Evolutionary conservation across 2,888 invertebrate genomes (phyloP), one percentile per base, ranked within the genome.

Genomic region (Drosophila rellima): DNA sequence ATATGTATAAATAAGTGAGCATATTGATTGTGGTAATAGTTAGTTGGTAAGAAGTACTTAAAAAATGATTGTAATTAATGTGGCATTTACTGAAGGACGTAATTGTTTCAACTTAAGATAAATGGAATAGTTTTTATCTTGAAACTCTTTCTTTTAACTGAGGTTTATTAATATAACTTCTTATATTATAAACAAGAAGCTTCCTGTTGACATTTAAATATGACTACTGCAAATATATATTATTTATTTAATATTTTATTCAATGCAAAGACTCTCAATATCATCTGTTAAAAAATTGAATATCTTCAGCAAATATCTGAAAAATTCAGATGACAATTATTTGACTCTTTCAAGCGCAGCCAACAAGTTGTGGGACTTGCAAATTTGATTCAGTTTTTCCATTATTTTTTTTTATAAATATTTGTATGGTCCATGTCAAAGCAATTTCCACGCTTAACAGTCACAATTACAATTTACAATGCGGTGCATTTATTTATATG

Each of bases 381-480:
- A n/a, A 35, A 37, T 57, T 29, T 37, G 5, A 29, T 35, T 35
- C 11, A 26, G 23, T 40, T 50, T 31, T 26, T 18, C 13, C 42
- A n/a, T n/a, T n/a, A n/a, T n/a, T 56, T 17, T 18, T 31, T 29
- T 68, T 51, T 72, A 10, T 47, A 33, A 11, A n/a, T 31, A 64
- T 44, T 64, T 47, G 67, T 56, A 57, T 78, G 55, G 59, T 23
- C n/a, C 44, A 74, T 56, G 78, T 63, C 50, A 44, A 42, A 60
- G 47, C 60, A 59, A 76, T 74, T 76, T 76, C 74, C 59, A 78
- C 68, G 78, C 74, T 72, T 39, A 54, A 73, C 54, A 39, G 50
- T 39, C 66, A 48, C 78, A 74, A 73, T 59, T 62, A 57, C 78
- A 45, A 37, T 55, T 72, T 66, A 50, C 66, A 55, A 33, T 57